These are phyloP conservation scores for Agrochola macilenta DNA, from an alignment of 2,888 invertebrate species.

Conservation along the genomic window DNA sequence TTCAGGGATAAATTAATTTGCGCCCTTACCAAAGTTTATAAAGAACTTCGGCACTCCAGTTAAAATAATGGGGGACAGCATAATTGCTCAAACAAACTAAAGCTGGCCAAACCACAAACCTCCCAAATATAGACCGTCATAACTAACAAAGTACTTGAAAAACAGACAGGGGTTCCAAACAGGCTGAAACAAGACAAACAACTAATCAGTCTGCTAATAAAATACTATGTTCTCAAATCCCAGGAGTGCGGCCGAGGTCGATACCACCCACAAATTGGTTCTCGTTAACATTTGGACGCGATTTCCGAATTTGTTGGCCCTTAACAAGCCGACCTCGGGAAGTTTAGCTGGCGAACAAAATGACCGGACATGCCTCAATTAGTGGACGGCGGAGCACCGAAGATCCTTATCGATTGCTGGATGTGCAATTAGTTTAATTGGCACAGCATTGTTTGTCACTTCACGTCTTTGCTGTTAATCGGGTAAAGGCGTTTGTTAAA, in stretches of 20 bases:
- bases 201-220: conserved; percentile 83
- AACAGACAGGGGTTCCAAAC: conserved; percentile 54
- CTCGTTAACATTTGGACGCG: conserved; percentile 88
- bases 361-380: conserved; percentile 88
- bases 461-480: conserved; percentile 27
- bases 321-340: conserved; percentile 83
- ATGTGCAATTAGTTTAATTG: conserved; percentile 70
- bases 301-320: conserved; percentile 87
- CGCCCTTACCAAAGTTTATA: not conserved
- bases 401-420: conserved; percentile 69
- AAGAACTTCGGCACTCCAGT: not conserved
- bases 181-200: conserved; percentile 74
- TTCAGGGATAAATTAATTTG: not conserved
- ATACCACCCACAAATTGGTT: conserved; percentile 84
- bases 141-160: conserved; percentile 53
- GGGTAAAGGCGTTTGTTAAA: not conserved
- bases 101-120: conserved; percentile 36
- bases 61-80: conserved; percentile 5
- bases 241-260: conserved; percentile 73
- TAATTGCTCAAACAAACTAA: conserved; percentile 24
- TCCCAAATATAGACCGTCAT: conserved; percentile 33
- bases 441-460: conserved; percentile 48
- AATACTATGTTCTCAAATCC: conserved; percentile 78
- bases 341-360: conserved; percentile 82
- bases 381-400: conserved; percentile 74